Base-by-base conservation (phyloP, 2,797 vertebrate species). In the Tragelaphus eurycerus region DNA sequence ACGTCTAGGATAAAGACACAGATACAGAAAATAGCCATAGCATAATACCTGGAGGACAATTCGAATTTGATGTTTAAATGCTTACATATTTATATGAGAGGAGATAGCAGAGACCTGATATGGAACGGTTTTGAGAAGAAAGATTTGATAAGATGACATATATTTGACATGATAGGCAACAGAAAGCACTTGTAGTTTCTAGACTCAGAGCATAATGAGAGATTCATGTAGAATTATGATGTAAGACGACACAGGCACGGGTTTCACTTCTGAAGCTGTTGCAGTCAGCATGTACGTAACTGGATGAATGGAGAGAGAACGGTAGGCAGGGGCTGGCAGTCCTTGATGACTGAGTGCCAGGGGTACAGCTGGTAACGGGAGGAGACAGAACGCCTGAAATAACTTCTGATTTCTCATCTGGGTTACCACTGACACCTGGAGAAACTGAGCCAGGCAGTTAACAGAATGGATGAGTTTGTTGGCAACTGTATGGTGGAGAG, bases 21-120 rank as follows among this genome's bases (percentile, higher is more conserved):
- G 9, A 17, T 59, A 29, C 57, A n/a, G 74, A 85, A 96, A 89
- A 71, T 21, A 89, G 38, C 60, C 86, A 67, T 31, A 46, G 23
- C n/a, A 23, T 94, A 62, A 52, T 78, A 94, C 89, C 71, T 86
- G 82, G 74, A 95, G 62, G 93, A 81, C 29, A 93, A 29, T 92
- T 93, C 8, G 16, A 96, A 92, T 43, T 76, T 3, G 67, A 4
- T 78, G 43, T 86, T 96, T 59, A 59, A 76, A 60, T 16, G 64
- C 3, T 55, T 95, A 43, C 7, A 16, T 34, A 31, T 64, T 89
- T 89, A 50, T 54, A 9, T 91, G 31, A 84, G 34, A 86, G 67
- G 64, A 48, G 6, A 31, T 74, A 78, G 10, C 21, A 31, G 71
- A 10, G 6, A 71, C 38, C 62, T 76, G 31, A 60, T 9, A 0